Evolutionary conservation across 2,888 invertebrate genomes (phyloP).

Genomic region (Mythimna lalbum): DNA sequence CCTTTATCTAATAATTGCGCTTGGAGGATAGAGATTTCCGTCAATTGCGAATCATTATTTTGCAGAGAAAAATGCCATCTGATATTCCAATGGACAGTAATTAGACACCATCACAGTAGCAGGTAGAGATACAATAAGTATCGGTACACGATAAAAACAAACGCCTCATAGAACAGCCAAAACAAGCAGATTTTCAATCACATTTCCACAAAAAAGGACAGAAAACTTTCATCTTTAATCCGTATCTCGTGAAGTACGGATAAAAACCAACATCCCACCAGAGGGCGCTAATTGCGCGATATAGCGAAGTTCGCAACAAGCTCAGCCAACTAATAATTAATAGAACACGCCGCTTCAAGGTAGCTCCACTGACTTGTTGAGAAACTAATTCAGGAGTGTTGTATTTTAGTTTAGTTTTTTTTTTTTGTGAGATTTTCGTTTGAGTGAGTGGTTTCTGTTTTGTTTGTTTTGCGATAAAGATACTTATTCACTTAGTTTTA

Average conservation of each 20-base stretch:
- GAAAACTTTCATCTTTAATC: slow-evolving; percentile 13
- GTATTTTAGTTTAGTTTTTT: slow-evolving; percentile 34
- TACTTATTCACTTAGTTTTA: too few relatives aligned
- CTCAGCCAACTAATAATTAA: slow-evolving; percentile 64
- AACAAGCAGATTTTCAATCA: slow-evolving; percentile 1
- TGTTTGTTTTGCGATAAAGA: neutral
- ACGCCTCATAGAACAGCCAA: neutral
- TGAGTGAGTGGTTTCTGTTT: slow-evolving; percentile 7
- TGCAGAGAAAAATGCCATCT: too few relatives aligned
- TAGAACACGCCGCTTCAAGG: slow-evolving; percentile 60
- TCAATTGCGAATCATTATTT: too few relatives aligned
- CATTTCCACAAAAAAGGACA: slow-evolving; percentile 3
- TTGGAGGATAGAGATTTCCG: too few relatives aligned
- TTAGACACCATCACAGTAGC: too few relatives aligned
- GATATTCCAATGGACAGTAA: too few relatives aligned
- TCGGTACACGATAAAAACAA: neutral
- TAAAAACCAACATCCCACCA: slow-evolving; percentile 53
- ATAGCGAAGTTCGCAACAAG: slow-evolving; percentile 58
- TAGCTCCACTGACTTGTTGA: slow-evolving; percentile 44
- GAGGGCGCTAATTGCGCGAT: slow-evolving; percentile 58
- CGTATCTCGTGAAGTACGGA: slow-evolving; percentile 29
- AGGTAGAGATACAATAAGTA: too few relatives aligned
- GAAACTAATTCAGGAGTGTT: slow-evolving; percentile 42
- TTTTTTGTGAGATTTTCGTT: slow-evolving; percentile 7
- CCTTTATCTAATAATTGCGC: too few relatives aligned